A percentile compares a stretch with the other conserved stretches of the same genome.
phyloP scores from a whole-genome alignment of 2,888 invertebrate genomes.

The Limnephilus lunatus region DNA sequence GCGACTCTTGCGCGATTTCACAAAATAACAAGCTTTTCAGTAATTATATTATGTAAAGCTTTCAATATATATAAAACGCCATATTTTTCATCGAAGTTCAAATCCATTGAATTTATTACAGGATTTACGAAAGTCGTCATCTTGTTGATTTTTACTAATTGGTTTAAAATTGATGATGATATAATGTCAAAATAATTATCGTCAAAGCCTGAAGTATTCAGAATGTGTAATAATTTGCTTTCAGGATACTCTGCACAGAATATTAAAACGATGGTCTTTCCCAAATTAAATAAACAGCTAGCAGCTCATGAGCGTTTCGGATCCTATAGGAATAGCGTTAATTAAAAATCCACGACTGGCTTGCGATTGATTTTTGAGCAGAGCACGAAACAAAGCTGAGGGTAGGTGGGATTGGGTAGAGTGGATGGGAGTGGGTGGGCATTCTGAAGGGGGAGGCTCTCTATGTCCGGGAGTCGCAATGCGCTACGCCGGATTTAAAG shows the following conservation, averaged over 20 bases:
- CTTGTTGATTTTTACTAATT: neutral
- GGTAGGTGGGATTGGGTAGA: neutral
- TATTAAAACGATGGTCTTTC: neutral
- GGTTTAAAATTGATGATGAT: neutral
- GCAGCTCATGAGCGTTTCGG: neutral
- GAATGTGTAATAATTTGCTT: neutral
- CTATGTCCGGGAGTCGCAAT: conserved; percentile 42
- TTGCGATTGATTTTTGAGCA: conserved; percentile 45
- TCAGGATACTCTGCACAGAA: neutral
- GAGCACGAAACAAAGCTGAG: conserved; percentile 30
- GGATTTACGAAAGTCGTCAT: neutral
- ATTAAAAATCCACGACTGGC: conserved; percentile 40
- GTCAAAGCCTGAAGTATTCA: neutral
- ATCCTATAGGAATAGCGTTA: conserved; percentile 32
- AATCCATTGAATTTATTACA: too few relatives aligned
- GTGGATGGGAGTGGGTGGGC: neutral
- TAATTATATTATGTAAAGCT: too few relatives aligned
- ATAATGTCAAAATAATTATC: neutral
- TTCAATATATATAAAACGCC: too few relatives aligned
- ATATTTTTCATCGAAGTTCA: too few relatives aligned
- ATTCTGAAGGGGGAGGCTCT: neutral
- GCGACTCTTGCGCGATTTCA: too few relatives aligned
- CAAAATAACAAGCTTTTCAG: too few relatives aligned
- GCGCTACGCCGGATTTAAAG: conserved; percentile 45
- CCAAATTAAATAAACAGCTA: neutral